A percentile compares a stretch with the other conserved stretches of the same genome.
Conservation (phyloP, 2,113 vertebrate species). For the Elanus axillaris region DNA sequence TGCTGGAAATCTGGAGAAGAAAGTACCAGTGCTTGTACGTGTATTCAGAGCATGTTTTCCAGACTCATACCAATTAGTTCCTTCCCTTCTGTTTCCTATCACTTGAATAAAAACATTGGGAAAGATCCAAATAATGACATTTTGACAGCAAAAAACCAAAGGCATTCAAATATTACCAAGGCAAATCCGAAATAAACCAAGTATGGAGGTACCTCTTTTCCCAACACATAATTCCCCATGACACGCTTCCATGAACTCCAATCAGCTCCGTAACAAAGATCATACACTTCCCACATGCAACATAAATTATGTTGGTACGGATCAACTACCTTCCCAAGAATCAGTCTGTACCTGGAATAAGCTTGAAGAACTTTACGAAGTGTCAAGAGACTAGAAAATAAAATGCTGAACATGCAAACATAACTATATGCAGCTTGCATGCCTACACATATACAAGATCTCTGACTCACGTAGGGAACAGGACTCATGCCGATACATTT, state of each 20-base stretch:
- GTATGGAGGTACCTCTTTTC: background rate
- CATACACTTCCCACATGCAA: background rate
- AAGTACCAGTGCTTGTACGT: background rate
- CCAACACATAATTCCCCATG: background rate
- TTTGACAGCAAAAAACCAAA: constrained; percentile 29
- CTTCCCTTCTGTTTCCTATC: constrained; percentile 51
- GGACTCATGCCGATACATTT: accelerated
- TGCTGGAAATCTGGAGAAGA: background rate
- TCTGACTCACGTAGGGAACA: background rate
- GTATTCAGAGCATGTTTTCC: constrained; percentile 27
- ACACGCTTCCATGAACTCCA: background rate
- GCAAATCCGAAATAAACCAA: background rate
- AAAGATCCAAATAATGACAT: constrained; percentile 49
- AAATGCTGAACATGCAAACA: background rate
- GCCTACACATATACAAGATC: background rate
- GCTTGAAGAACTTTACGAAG: background rate
- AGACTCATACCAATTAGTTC: constrained; percentile 43
- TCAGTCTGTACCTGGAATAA: background rate
- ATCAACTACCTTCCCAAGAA: background rate
- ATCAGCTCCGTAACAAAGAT: background rate
- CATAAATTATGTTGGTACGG: background rate
- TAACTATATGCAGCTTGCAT: background rate
- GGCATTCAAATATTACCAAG: background rate
- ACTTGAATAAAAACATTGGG: constrained; percentile 39
- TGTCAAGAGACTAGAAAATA: background rate